These are phyloP conservation scores for Clamator glandarius DNA, from an alignment of 2,797 vertebrate species.

Conservation along the genomic window DNA sequence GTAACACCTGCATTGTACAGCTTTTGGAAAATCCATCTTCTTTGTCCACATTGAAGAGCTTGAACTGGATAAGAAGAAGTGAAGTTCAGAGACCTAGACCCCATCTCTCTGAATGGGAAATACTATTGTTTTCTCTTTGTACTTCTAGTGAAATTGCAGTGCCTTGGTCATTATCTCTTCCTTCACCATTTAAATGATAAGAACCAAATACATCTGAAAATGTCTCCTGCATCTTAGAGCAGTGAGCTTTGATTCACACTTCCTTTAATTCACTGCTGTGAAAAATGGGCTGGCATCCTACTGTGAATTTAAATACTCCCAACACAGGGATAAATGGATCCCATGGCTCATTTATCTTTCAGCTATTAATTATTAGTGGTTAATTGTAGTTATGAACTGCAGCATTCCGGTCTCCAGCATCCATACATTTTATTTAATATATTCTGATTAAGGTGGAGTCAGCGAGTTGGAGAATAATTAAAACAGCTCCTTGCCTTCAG, in stretches of 20 bases:
- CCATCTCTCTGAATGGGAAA: neutral
- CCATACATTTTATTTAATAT: slow-evolving; percentile 81
- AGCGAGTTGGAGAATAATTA: slow-evolving; percentile 53
- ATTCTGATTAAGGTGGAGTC: slow-evolving; percentile 69
- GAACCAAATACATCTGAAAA: slow-evolving; percentile 24
- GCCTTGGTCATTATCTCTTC: neutral
- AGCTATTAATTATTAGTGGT: slow-evolving; percentile 84
- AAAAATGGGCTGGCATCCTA: slow-evolving; percentile 79
- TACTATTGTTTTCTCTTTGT: neutral
- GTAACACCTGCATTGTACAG: neutral
- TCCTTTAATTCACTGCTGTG: slow-evolving; percentile 76
- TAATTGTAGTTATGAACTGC: slow-evolving; percentile 84
- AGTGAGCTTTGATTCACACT: slow-evolving; percentile 64
- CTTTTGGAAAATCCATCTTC: neutral
- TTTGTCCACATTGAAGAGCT: neutral
- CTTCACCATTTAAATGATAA: neutral
- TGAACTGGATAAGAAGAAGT: neutral
- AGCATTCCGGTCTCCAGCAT: slow-evolving; percentile 74
- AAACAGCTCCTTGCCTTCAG: slow-evolving; percentile 43
- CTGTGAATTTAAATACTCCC: slow-evolving; percentile 83
- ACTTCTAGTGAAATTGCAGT: neutral
- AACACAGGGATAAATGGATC: slow-evolving; percentile 77
- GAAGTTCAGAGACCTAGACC: neutral
- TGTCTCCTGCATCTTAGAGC: slow-evolving; percentile 11
- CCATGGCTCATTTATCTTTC: slow-evolving; percentile 80